Conservation (phyloP, 2,888 invertebrate genomes). For the Leptopterna dolabrata region DNA sequence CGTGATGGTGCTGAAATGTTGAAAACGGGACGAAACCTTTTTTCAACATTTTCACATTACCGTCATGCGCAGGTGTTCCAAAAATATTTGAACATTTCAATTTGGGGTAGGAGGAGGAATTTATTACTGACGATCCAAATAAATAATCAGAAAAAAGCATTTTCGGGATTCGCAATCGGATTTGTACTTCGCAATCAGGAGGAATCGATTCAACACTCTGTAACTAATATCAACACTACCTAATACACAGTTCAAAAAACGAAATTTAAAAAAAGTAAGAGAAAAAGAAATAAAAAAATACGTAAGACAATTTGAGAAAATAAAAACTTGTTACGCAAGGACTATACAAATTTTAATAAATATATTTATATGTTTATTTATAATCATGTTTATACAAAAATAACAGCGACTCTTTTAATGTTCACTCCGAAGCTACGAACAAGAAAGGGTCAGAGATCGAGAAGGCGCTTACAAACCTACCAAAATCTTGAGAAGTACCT, state of each 20-base stretch:
- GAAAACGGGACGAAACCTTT: background rate
- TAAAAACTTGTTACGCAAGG: slow-evolving; percentile 45
- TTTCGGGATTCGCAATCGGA: too few relatives aligned
- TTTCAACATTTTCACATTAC: too few relatives aligned
- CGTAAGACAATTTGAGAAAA: slow-evolving; percentile 39
- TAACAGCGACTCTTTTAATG: slow-evolving; percentile 56
- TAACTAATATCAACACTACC: slow-evolving; percentile 60
- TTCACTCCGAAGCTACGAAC: slow-evolving; percentile 26
- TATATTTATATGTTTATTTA: slow-evolving; percentile 52
- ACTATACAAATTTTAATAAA: slow-evolving; percentile 55
- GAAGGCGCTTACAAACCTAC: slow-evolving; percentile 10
- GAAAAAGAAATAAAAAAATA: slow-evolving; percentile 1
- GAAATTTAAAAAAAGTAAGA: background rate
- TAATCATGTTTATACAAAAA: slow-evolving; percentile 57
- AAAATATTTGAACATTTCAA: too few relatives aligned
- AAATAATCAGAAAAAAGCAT: too few relatives aligned
- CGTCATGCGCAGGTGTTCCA: background rate
- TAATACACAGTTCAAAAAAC: background rate
- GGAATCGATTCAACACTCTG: background rate
- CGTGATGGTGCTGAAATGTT: background rate
- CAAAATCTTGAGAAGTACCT: background rate
- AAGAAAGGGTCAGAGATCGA: slow-evolving; percentile 34
- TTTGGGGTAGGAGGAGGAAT: too few relatives aligned
- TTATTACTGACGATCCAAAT: too few relatives aligned
- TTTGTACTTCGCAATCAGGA: background rate